Percentiles rank a stretch among this genome's conserved stretches.
These are phyloP conservation scores for Catamblyrhynchus diadema DNA, from an alignment of 2,797 vertebrate species.

Conservation along the genomic window DNA sequence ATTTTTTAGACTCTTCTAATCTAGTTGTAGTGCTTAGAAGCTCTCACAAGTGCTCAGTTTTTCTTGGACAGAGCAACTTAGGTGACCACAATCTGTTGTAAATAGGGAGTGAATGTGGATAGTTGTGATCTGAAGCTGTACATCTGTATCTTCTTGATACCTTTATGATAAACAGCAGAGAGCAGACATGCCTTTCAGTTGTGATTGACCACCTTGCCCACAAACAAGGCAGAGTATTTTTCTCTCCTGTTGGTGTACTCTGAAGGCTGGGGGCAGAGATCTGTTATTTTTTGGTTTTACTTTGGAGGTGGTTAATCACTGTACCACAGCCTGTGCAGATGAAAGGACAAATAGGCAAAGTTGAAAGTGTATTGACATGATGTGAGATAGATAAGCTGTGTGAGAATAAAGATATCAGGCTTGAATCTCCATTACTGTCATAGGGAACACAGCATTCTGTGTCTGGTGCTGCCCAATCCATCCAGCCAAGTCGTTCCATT, in stretches of 20 bases:
- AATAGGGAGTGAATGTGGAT: background rate
- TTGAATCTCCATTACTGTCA: background rate
- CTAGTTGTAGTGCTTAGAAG: background rate
- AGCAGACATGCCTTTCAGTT: background rate
- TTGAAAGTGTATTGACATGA: slow-evolving; percentile 33
- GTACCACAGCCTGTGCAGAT: background rate
- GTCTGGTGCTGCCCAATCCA: background rate
- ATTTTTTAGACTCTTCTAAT: background rate
- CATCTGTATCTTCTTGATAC: background rate
- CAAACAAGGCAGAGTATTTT: background rate
- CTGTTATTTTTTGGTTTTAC: background rate
- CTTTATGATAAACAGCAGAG: background rate
- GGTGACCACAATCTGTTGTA: accelerated
- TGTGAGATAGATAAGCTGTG: slow-evolving; percentile 27
- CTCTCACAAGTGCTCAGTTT: background rate
- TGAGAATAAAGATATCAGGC: slow-evolving; percentile 25
- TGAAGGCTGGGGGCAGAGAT: background rate
- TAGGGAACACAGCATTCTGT: background rate
- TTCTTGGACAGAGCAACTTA: too few relatives aligned
- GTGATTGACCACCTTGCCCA: slow-evolving; percentile 6
- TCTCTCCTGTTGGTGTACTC: background rate
- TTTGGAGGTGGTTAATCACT: slow-evolving; percentile 3
- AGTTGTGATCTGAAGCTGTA: background rate
- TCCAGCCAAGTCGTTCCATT: background rate
- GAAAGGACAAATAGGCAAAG: slow-evolving; percentile 37